These are phyloP conservation scores for Belonocnema kinseyi DNA, from an alignment of 1,140 invertebrate species.

Conservation along the genomic window DNA sequence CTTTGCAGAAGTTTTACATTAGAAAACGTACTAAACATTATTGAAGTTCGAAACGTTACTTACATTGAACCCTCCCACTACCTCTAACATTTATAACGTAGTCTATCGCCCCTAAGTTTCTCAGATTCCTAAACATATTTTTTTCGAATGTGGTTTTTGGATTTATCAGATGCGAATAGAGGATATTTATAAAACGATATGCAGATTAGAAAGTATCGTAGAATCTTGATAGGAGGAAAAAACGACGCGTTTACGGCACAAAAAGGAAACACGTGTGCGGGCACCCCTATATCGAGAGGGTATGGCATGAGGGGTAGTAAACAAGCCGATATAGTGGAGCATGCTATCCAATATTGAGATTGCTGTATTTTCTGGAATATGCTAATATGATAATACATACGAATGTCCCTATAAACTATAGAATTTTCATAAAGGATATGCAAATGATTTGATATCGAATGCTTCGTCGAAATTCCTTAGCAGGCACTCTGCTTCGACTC, in stretches of 20 bases:
- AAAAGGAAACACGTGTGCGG: conserved; percentile 61
- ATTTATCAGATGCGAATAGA: no score
- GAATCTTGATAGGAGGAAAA: conserved; percentile 53
- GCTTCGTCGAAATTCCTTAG: conserved; percentile 44
- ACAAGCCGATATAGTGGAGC: conserved; percentile 70
- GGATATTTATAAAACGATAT: conserved; percentile 53
- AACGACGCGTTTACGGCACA: conserved; percentile 60
- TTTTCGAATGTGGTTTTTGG: no score
- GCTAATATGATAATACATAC: conserved; percentile 77
- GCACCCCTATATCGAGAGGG: conserved; percentile 52
- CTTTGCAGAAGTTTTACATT: no score
- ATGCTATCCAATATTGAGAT: conserved; percentile 76
- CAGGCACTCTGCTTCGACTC: not conserved
- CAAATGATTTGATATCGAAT: conserved; percentile 75
- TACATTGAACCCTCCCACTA: no score
- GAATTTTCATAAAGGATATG: conserved; percentile 77
- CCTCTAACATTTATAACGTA: no score
- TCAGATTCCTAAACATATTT: no score
- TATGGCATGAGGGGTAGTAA: conserved; percentile 65
- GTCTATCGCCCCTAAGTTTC: no score
- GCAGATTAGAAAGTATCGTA: conserved; percentile 52
- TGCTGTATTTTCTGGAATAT: conserved; percentile 75
- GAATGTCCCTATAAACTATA: conserved; percentile 76
- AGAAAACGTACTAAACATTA: no score
- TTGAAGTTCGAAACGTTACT: no score